Conservation (phyloP, 2,113 vertebrate genomes). For the Hippocampus barbouri region DNA sequence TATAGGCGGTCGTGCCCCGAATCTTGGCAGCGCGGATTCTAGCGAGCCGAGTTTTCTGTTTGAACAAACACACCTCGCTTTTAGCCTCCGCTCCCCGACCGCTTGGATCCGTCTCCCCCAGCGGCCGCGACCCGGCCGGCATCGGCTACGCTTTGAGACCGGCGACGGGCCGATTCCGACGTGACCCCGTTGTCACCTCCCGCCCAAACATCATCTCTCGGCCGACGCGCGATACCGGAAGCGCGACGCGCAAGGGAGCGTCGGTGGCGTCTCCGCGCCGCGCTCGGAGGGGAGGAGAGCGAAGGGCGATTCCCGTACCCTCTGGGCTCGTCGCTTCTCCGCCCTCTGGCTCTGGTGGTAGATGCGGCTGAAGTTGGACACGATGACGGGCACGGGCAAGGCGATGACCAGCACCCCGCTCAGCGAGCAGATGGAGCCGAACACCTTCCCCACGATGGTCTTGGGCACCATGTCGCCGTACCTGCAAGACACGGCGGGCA, state of each 20-base stretch:
- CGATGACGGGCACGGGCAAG: constrained; percentile 96
- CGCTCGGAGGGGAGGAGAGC: too few species aligned
- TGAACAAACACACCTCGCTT: constrained; percentile 75
- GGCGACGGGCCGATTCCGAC: constrained; percentile 44
- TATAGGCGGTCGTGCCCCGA: constrained; percentile 91
- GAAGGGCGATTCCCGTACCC: constrained; percentile 70
- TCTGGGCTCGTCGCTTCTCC: constrained; percentile 94
- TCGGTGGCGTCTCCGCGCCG: too few species aligned
- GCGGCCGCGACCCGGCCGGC: constrained; percentile 17
- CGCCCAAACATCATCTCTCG: neutral
- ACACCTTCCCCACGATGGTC: constrained; percentile 98
- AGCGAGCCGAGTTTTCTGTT: constrained; percentile 94
- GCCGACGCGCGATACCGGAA: constrained; percentile 28
- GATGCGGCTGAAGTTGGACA: constrained; percentile 99
- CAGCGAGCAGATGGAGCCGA: constrained; percentile 96
- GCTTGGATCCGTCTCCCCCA: constrained; percentile 53
- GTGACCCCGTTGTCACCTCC: neutral
- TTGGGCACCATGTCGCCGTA: constrained; percentile 99
- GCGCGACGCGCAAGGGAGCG: constrained; percentile 4
- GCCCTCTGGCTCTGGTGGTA: constrained; percentile 98
- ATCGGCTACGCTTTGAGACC: constrained; percentile 38
- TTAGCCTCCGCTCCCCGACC: constrained; percentile 66
- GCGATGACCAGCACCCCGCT: constrained; percentile 98
- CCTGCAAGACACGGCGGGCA: constrained; percentile 58
- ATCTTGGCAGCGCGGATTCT: constrained; percentile 93